Conservation (phyloP, 2,113 vertebrate genomes). For the Zosterops japonicus region DNA sequence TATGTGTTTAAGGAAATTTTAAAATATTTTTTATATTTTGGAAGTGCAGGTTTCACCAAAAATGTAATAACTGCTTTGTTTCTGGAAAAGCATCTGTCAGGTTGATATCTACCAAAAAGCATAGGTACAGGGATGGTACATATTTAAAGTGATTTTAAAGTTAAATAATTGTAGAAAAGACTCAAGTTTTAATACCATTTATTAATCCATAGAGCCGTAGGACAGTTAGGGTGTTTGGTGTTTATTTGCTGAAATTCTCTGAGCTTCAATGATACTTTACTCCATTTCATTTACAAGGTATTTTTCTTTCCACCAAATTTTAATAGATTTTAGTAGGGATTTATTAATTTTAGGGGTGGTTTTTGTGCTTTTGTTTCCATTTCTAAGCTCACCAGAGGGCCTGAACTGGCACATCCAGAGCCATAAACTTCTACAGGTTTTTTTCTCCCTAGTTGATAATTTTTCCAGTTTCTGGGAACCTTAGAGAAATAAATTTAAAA, state of each 20-base stretch:
- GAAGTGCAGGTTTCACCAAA: neutral
- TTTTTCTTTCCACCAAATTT: neutral
- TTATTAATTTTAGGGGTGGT: neutral
- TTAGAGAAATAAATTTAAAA: neutral
- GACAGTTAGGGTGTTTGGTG: neutral
- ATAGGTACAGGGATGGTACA: neutral
- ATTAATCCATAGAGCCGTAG: neutral
- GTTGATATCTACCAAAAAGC: neutral
- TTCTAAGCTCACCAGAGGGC: neutral
- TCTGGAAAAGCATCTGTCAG: neutral
- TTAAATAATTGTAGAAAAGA: neutral
- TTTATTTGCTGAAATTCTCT: neutral
- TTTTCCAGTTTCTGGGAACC: neutral
- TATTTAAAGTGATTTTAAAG: neutral
- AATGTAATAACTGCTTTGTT: neutral
- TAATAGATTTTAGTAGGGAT: neutral
- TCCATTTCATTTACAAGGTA: neutral
- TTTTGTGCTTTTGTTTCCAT: neutral
- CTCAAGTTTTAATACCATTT: neutral
- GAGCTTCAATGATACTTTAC: neutral
- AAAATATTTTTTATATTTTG: neutral
- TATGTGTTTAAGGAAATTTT: neutral
- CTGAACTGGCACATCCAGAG: fast-evolving
- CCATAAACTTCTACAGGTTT: neutral
- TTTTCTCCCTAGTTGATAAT: neutral